These are phyloP conservation scores for Gasteruption jaculator DNA, from an alignment of 2,888 invertebrate species.

Conservation along the genomic window DNA sequence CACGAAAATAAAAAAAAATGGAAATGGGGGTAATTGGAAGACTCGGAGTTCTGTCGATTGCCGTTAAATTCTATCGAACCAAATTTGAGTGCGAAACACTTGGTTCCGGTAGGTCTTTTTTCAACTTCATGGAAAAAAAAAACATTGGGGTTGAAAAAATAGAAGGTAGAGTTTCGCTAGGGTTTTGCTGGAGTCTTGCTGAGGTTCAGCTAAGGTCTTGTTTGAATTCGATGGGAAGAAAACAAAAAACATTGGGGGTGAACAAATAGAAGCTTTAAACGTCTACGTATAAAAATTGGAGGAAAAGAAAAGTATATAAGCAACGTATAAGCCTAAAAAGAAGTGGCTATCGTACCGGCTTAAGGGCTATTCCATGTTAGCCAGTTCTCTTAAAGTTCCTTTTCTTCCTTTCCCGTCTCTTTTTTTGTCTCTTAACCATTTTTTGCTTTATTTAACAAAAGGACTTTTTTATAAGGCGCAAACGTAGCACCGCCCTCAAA, in stretches of 20 bases:
- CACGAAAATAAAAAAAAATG: too few relatives aligned
- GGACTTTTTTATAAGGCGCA: constrained; percentile 42
- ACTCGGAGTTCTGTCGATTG: too few relatives aligned
- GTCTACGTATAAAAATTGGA: constrained; percentile 11
- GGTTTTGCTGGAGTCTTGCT: too few relatives aligned
- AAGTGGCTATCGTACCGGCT: constrained; percentile 49
- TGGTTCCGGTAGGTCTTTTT: too few relatives aligned
- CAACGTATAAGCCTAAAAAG: constrained; percentile 49
- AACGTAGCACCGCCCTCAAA: constrained; percentile 47
- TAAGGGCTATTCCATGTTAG: constrained; percentile 52
- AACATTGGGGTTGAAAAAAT: background rate
- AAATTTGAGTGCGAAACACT: too few relatives aligned
- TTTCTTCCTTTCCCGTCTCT: constrained; percentile 35
- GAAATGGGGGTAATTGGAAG: too few relatives aligned
- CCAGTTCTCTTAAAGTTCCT: constrained; percentile 40
- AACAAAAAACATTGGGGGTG: constrained; percentile 4
- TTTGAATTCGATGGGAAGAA: too few relatives aligned
- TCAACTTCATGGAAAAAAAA: too few relatives aligned
- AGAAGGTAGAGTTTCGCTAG: constrained; percentile 12
- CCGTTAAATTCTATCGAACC: too few relatives aligned
- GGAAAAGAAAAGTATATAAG: constrained; percentile 33
- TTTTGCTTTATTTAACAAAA: constrained; percentile 23
- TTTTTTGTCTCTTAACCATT: constrained; percentile 26
- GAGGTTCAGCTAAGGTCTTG: too few relatives aligned
- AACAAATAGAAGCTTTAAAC: background rate